A percentile compares a stretch with the other conserved stretches of the same genome.
These are phyloP conservation scores for Choristoneura fumiferana DNA, from an alignment of 1,140 invertebrate species.

Conservation along the genomic window DNA sequence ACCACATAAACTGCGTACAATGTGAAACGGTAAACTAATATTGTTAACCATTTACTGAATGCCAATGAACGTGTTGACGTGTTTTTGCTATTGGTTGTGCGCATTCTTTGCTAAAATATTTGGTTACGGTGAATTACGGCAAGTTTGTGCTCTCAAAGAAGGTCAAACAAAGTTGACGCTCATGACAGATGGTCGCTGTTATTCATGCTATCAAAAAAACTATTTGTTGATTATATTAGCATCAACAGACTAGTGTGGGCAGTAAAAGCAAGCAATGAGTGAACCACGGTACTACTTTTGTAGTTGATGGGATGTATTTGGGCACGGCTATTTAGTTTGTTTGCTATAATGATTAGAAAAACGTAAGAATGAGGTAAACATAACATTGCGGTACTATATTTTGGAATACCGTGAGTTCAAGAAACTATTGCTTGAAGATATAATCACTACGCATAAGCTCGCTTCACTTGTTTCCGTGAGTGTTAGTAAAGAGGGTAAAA, in stretches of 20 bases:
- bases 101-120: no score
- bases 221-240: no score
- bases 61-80: not conserved
- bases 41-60: constrained; percentile 14
- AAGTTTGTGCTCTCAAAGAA: no score
- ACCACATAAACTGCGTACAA: constrained; percentile 4
- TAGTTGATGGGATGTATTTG: constrained; percentile 15
- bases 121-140: no score
- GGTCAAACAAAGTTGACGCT: no score
- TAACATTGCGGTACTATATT: constrained; percentile 7
- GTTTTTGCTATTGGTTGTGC: no score
- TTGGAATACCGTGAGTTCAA: not conserved
- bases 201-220: no score
- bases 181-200: no score
- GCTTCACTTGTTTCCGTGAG: no score
- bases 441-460: no score
- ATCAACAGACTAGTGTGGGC: no score
- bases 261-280: not conserved
- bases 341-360: constrained; percentile 6
- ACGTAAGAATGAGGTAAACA: constrained; percentile 11
- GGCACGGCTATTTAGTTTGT: constrained; percentile 11
- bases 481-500: no score
- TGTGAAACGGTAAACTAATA: constrained; percentile 7
- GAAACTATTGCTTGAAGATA: not conserved
- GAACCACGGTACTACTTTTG: not conserved